Evolutionary conservation across 2,888 invertebrate species (phyloP), one percentile per base, ranked within the genome.

Genomic region (Limnephilus marmoratus): DNA sequence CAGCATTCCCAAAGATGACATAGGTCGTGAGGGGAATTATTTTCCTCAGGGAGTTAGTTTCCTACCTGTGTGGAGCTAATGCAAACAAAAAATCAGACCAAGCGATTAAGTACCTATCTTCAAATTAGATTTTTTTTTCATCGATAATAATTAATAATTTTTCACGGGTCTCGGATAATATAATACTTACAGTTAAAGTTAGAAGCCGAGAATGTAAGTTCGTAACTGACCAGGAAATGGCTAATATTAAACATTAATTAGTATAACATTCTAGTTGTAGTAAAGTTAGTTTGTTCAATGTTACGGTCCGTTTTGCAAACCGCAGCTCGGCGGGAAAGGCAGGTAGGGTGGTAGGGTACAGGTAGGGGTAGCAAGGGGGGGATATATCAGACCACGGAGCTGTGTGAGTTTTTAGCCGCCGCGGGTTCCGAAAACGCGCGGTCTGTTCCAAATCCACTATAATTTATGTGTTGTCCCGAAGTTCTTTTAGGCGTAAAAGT

Each of bases 401-500:
- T 49, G 86, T 83, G 90, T 92, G 91, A 91, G 82, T 92, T 90
- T 89, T 90, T 90, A 90, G 86, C 85, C 45, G 81, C 45, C 92
- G 49, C 81, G 90, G 92, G 85, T 85, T 68, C 85, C 80, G 68
- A 68, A 81, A 93, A 91, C 90, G 81, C 88, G 91, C 90, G 91
- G 81, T 91, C 90, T 90, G 92, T 91, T 92, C 92, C 91, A 92
- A 92, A 91, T 93, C 90, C 92, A 89, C 92, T 90, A 81, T 93
- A 93, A 93, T 93, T 93, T 93, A 93, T 93, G 93, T 93, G 93
- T 92, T 92, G 93, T 93, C 45, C 85, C 90, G 82, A 93, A 93
- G 91, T 93, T 93, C 90, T 92, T 93, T 92, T 90, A 81, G 91
- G 86, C 81, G 82, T 81, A 82, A 87, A 91, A 92, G 90, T 92